Base-by-base conservation (phyloP, 2,113 vertebrate genomes). In the Microcebus griseorufus region DNA sequence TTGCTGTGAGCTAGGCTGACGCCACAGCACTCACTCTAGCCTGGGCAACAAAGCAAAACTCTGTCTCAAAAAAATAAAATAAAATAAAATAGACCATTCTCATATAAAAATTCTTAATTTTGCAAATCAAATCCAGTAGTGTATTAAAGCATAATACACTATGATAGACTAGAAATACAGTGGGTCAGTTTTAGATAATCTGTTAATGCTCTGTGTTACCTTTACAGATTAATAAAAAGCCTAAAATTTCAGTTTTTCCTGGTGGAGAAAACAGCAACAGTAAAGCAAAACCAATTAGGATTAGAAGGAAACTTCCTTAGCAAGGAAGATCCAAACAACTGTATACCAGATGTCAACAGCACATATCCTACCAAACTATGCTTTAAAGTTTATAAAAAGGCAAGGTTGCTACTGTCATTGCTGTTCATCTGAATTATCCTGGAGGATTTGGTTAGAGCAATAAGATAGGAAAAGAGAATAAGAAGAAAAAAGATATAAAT, bases 291-390 rank as follows among this genome's bases (percentile, higher is more conserved):
- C 42, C 32, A 96, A 8, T 42, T 94, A 65, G 51, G 27, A 23
- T 82, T 88, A 91, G 94, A 96, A 94, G 92, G 88, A 55, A 85
- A 73, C 32, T 48, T 67, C 23, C 64, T 67, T 76, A 37, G 58
- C 45, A 88, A 79, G 37, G 64, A 87, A 20, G 81, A 17, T 48
- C n/a, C 29, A 39, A 67, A 42, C 37, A 45, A 6, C 65, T 76
- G 0, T 16, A 0, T 67, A 34, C 53, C 62, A 75, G 29, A 64
- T 42, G 53, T 37, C 69, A 42, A 4, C 5, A 53, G 42, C 29
- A 81, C 70, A 20, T 29, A 60, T 17, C 42, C 6, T 27, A 53
- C 55, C 29, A 27, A 39, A 65, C 18, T n/a, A 53, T 60, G 4
- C 51, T 79, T 79, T 55, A 69, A 69, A 80, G 42, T 76, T 65